phyloP scores from a whole-genome alignment of 2,113 vertebrate species.

The Parotia lawesii region DNA sequence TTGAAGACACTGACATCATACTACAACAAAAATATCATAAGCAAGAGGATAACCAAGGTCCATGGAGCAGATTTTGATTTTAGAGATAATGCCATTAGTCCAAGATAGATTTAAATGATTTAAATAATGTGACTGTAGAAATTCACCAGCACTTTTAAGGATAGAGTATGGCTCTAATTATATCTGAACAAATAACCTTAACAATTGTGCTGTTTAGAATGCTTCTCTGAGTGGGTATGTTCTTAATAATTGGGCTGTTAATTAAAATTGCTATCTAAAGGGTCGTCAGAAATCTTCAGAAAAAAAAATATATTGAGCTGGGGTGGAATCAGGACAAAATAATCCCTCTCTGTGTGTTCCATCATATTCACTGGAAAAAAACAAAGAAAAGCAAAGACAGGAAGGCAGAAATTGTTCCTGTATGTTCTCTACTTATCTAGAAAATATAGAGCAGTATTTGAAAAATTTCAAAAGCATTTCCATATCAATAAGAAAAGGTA shows the following conservation, averaged over 20 bases:
- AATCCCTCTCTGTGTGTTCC: not conserved
- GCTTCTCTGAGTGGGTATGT: not conserved
- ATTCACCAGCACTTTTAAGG: not conserved
- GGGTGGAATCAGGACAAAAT: not conserved
- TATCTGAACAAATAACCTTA: slow-evolving; percentile 29
- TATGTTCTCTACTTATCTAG: not conserved
- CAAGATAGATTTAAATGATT: not conserved
- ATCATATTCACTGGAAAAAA: not conserved
- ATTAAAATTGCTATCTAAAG: slow-evolving; percentile 5
- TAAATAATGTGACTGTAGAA: not conserved
- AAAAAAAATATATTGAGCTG: not conserved
- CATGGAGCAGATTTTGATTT: not conserved
- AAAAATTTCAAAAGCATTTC: not conserved
- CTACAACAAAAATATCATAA: not conserved
- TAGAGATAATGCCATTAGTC: not conserved
- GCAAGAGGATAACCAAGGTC: not conserved
- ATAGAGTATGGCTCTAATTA: not conserved
- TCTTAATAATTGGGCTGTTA: slow-evolving; percentile 8
- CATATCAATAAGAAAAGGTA: not conserved
- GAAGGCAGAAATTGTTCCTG: not conserved
- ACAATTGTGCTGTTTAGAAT: not conserved
- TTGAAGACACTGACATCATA: not conserved
- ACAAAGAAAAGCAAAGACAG: not conserved
- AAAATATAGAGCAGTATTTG: not conserved
- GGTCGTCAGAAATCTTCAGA: not conserved